Evolutionary conservation across 1,140 invertebrate species (phyloP), one percentile per base, ranked within the genome.

Genomic region (Tetranychus cinnabarinus): DNA sequence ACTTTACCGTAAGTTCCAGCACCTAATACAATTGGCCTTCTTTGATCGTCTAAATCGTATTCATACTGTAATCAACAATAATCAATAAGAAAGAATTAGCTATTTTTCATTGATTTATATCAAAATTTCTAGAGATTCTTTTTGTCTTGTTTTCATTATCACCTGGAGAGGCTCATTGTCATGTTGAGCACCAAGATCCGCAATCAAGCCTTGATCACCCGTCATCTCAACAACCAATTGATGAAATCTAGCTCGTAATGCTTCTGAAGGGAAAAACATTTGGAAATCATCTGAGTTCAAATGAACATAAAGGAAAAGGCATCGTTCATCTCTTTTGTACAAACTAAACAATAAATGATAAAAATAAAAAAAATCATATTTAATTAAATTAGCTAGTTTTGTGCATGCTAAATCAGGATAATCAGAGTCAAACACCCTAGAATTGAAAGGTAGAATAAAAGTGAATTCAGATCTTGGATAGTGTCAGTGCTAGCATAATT

Each of bases 231-330:
- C 61, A 8, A 76, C 70, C 52, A 66, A 50, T 42, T 66, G 81
- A 70, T 86, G 84, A 68, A 90, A 86, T 67, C 81, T 79, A 70
- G 88, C 80, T 62, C 91, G 78, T 72, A 86, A 88, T 54, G 80
- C 66, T 56, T 82, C 79, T 0, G 90, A 96, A 12, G 95, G 90
- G 65, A 99, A 86, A 71, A 86, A 97, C 75, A 98, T 92, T 80
- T 98, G 93, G 75, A 98, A 98, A 75, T 97, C 92, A 70, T 96
- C 90, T 7, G 90, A 96, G 69, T 97, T 97, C 70, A 96, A 85
- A 71, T 93, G 86, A 34, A 98, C 93, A 72, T 98, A 99, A 0
- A 99, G 77, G 73, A 97, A 97, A 2, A 97, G 77, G 61, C 91
- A 95, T 13, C 92, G 76, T 69, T 92, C 87, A 72, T 98, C 93